Conservation (phyloP, 2,113 vertebrate species). For the Aptenodytes patagonicus region DNA sequence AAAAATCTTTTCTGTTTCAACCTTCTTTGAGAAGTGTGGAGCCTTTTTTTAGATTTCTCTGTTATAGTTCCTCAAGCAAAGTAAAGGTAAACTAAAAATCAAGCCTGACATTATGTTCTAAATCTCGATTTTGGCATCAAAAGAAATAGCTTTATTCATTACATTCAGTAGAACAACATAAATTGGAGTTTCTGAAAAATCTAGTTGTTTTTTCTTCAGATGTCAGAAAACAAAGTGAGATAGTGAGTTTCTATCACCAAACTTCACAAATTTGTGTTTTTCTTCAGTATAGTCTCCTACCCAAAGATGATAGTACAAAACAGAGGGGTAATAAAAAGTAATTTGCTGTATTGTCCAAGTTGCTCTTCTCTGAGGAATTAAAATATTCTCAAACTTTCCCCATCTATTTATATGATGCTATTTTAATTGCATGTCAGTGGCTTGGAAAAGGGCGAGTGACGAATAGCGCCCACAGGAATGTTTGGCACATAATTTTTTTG, state of each 20-base stretch:
- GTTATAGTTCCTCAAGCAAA: not conserved
- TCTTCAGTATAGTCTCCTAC: not conserved
- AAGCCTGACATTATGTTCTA: not conserved
- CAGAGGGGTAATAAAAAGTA: not conserved
- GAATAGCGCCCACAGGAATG: slow-evolving; percentile 50
- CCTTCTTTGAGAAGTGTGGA: not conserved
- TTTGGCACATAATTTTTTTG: slow-evolving; percentile 27
- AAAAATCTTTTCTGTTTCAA: not conserved
- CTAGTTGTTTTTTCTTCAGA: not conserved
- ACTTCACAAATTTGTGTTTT: not conserved
- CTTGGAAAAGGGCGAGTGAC: slow-evolving; percentile 45
- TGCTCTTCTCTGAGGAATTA: slow-evolving; percentile 31
- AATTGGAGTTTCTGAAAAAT: not conserved
- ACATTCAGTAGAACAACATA: not conserved
- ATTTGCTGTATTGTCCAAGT: slow-evolving; percentile 37
- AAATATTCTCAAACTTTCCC: slow-evolving; percentile 48
- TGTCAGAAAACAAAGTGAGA: not conserved
- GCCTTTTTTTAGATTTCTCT: not conserved
- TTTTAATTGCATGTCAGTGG: slow-evolving; percentile 74
- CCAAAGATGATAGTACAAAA: not conserved
- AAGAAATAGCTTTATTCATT: not conserved
- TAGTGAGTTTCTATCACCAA: not conserved
- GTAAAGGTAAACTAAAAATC: not conserved
- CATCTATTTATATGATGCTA: slow-evolving; percentile 54
- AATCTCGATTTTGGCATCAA: not conserved